Evolutionary conservation across 2,797 vertebrate species (phyloP).

Genomic region (Gobionotothen gibberifrons): DNA sequence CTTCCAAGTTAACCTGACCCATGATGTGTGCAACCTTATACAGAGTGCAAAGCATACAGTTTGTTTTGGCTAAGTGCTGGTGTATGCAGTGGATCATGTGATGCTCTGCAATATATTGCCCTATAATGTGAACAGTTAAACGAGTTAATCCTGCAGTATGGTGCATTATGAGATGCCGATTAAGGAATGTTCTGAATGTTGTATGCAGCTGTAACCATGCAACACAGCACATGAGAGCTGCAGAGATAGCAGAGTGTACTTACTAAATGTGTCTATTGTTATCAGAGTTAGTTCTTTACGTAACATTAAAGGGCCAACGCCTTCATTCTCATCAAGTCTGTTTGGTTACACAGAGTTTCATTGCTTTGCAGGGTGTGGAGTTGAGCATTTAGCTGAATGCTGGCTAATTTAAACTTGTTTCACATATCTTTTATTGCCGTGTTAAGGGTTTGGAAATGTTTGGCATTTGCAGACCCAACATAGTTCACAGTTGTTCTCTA

Average conservation of each 20-base stretch:
- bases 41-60: background rate
- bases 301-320: background rate
- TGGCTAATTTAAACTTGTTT: conserved; percentile 27
- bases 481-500: conserved; percentile 40
- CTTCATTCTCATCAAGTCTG: conserved; percentile 23
- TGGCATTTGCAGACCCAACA: conserved; percentile 28
- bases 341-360: conserved; percentile 19
- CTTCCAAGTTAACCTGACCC: background rate
- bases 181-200: conserved; percentile 10
- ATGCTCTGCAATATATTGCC: background rate
- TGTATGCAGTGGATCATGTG: conserved; percentile 6
- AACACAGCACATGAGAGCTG: conserved; percentile 8
- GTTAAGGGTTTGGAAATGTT: conserved; percentile 27
- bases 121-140: background rate
- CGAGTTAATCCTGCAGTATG: background rate
- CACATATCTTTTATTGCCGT: conserved; percentile 19
- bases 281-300: conserved; percentile 19
- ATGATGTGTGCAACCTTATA: background rate
- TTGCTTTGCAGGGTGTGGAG: conserved; percentile 46
- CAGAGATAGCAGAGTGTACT: conserved; percentile 5
- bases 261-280: conserved; percentile 20
- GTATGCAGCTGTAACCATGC: conserved; percentile 1
- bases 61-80: background rate
- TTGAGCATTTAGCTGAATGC: conserved; percentile 12
- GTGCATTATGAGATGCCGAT: background rate